Evolutionary conservation across 2,797 vertebrate genomes (phyloP), one percentile per base, ranked within the genome.

Genomic region (Argentina silus): DNA sequence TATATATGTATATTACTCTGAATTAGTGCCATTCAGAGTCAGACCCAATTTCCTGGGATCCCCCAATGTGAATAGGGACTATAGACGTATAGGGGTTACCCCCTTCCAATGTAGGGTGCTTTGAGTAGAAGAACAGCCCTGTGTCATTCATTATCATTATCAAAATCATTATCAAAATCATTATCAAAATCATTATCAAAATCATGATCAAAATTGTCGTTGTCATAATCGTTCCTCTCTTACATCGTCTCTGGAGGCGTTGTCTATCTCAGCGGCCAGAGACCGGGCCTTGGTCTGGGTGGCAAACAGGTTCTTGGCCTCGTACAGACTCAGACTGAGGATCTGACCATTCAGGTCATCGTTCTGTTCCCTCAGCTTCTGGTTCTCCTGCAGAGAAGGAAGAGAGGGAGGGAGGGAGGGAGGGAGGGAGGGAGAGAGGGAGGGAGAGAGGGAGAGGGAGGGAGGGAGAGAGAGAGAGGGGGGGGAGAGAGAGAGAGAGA

Each of bases 301-400:
- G 69, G 96, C 93, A 70, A 99, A 97, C 77, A 99, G 95, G 87
- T 95, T 97, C 92, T 97, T 98, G 1, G 97, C 96, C 91, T 99
- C 98, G 0, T 98, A 97, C 78, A 99, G 90, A 87, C 97, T 99
- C 73, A 99, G 95, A 84, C 95, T 98, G 77, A 99, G 94, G 64
- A 99, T 98, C 89, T 99, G 97, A 61, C 96, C 97, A 0, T 97
- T 99, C 75, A 99, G 91, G 89, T 99, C 98, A 0, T 99, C 98
- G 0, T 99, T 99, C 92, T 99, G 97, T 78, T 99, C 98, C 60
- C 95, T 92, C 59, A 99, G 94, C 83, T 98, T 98, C 69, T 95
- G 91, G 85, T 69, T 69, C 36, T 21, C 21, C 2, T 17, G 23
- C 91, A 56, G 51, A 81, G 81, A 6, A 60, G 48, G 70, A 17